Conservation (phyloP, 2,113 vertebrate species). For the Anthoscopus minutus region DNA sequence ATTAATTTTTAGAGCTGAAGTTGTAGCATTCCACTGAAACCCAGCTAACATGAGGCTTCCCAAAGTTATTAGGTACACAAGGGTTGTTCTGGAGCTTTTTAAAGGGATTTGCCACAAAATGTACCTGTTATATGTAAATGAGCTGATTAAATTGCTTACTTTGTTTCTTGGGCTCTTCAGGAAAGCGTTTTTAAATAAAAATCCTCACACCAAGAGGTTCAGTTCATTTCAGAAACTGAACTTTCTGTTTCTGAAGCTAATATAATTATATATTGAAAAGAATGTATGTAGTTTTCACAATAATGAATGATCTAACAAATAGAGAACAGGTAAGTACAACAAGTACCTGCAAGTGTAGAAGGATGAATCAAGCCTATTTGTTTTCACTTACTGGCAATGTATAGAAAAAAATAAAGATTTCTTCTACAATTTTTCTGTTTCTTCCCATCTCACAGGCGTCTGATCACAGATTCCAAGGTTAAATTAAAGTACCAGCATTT, state of each 20-base stretch:
- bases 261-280: neutral
- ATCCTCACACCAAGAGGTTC: neutral
- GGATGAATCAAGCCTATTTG: neutral
- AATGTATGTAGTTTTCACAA: neutral
- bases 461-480: constrained; percentile 99
- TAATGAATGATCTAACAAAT: neutral
- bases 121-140: neutral
- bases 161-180: neutral
- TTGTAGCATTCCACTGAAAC: neutral
- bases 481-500: constrained; percentile 99
- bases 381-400: neutral
- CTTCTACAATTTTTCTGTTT: constrained; percentile 43
- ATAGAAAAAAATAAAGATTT: neutral
- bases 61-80: neutral
- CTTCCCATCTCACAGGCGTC: constrained; percentile 78
- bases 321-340: neutral
- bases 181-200: neutral
- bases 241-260: neutral
- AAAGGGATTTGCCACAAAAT: neutral
- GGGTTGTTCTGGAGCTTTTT: neutral
- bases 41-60: neutral
- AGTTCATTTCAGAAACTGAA: neutral
- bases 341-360: neutral
- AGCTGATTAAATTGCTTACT: neutral
- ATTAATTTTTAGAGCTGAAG: neutral